Percentiles rank a stretch among this genome's conserved stretches.
phyloP scores from a whole-genome alignment of 2,888 invertebrate species.

The Sinodicranocentrus sp. region DNA sequence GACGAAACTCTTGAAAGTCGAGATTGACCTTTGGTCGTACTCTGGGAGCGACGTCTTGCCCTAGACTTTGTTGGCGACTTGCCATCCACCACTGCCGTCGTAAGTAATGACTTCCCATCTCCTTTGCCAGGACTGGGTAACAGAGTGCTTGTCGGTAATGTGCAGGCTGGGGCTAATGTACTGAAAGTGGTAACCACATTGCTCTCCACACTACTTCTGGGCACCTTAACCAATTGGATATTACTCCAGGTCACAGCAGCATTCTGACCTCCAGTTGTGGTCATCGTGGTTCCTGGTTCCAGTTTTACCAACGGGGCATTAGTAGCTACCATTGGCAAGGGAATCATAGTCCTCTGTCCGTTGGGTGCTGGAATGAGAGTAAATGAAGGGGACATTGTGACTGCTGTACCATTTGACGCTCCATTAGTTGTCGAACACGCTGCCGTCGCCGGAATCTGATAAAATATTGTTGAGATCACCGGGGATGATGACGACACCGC shows the following conservation, averaged over 20 bases:
- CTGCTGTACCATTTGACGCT: slow-evolving; percentile 21
- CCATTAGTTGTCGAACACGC: slow-evolving; percentile 28
- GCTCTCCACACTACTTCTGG: slow-evolving; percentile 41
- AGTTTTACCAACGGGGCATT: slow-evolving; percentile 48
- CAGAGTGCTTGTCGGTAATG: slow-evolving; percentile 24
- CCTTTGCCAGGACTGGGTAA: slow-evolving; percentile 60
- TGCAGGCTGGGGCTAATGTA: slow-evolving; percentile 36
- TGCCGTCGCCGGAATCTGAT: slow-evolving; percentile 57
- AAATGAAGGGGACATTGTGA: slow-evolving; percentile 56
- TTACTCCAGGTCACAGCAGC: slow-evolving; percentile 50
- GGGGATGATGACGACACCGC: slow-evolving; percentile 59
- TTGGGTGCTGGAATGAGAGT: slow-evolving; percentile 60
- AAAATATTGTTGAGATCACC: slow-evolving; percentile 66
- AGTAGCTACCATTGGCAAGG: slow-evolving; percentile 43
- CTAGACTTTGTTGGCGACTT: slow-evolving; percentile 66
- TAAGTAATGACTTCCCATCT: slow-evolving; percentile 36
- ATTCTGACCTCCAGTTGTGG: neutral
- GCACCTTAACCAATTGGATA: slow-evolving; percentile 56
- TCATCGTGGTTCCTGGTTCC: slow-evolving; percentile 40
- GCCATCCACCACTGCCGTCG: slow-evolving; percentile 31
- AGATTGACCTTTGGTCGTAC: slow-evolving; percentile 61
- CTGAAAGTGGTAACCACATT: slow-evolving; percentile 44
- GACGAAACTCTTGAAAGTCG: slow-evolving; percentile 54
- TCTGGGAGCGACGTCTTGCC: slow-evolving; percentile 63
- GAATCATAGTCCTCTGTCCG: slow-evolving; percentile 52